phyloP scores from a whole-genome alignment of 2,113 vertebrate species.

The Tetraodon nigroviridis region DNA sequence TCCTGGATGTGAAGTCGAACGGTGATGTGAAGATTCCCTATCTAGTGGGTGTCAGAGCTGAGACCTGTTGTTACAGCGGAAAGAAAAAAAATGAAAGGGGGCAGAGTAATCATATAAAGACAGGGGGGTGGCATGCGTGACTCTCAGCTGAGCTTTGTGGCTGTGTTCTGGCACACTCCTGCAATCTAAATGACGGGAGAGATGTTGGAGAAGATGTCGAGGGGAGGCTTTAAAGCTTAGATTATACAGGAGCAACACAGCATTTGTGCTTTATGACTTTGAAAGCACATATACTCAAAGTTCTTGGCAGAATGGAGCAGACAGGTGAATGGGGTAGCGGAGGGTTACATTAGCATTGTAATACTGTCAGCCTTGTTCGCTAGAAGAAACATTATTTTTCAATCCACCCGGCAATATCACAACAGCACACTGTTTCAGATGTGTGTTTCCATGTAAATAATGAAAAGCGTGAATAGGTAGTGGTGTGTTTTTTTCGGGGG shows the following conservation, averaged over 20 bases:
- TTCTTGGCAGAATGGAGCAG: constrained; percentile 27
- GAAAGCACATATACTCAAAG: constrained; percentile 35
- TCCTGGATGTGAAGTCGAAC: constrained; percentile 8
- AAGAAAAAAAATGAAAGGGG: constrained; percentile 19
- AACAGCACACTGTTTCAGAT: constrained; percentile 8
- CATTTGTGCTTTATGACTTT: constrained; percentile 28
- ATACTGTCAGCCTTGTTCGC: constrained; percentile 46
- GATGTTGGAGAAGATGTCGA: neutral
- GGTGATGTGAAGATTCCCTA: constrained; percentile 18
- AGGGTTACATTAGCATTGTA: constrained; percentile 49
- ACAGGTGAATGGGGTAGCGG: constrained; percentile 47
- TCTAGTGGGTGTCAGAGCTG: neutral
- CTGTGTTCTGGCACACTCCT: constrained; percentile 32
- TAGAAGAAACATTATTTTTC: constrained; percentile 31
- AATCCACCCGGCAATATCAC: constrained; percentile 31
- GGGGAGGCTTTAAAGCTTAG: constrained; percentile 13
- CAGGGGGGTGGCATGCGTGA: constrained; percentile 21
- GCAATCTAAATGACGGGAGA: constrained; percentile 31
- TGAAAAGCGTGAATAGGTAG: constrained; percentile 23
- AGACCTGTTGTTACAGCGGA: constrained; percentile 1
- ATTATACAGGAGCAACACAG: constrained; percentile 15
- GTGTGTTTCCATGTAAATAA: constrained; percentile 23
- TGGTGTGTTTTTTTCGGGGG: neutral
- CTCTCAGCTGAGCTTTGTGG: constrained; percentile 44
- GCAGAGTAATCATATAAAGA: constrained; percentile 5